These are phyloP conservation scores for Eptatretus atami DNA, from an alignment of 2,797 vertebrate species.

Conservation along the genomic window DNA sequence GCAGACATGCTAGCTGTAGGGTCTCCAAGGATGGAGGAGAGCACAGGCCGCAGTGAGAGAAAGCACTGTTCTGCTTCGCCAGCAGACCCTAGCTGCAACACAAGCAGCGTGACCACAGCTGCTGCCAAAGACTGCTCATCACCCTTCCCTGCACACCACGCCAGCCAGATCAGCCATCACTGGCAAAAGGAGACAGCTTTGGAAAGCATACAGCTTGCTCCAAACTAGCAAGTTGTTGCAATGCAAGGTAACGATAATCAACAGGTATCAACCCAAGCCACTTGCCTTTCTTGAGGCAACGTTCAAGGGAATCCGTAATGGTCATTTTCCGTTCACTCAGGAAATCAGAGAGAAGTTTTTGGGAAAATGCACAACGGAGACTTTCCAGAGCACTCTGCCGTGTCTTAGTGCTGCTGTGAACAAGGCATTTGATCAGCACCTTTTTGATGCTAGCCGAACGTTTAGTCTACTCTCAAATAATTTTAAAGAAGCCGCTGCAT, in stretches of 20 bases:
- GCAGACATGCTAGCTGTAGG: conserved; percentile 23
- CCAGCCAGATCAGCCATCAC: too few relatives aligned
- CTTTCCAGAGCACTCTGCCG: conserved; percentile 38
- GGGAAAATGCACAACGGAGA: conserved; percentile 35
- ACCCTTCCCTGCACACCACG: conserved; percentile 23
- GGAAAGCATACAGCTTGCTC: too few relatives aligned
- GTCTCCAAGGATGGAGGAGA: conserved; percentile 35
- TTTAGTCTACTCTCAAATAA: too few relatives aligned
- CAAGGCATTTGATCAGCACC: too few relatives aligned
- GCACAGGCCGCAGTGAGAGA: conserved; percentile 29
- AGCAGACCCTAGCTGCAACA: conserved; percentile 51
- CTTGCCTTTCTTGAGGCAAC: conserved; percentile 32
- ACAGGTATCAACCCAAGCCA: background rate
- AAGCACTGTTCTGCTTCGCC: conserved; percentile 46
- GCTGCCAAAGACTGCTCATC: conserved; percentile 58
- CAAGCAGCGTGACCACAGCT: conserved; percentile 35
- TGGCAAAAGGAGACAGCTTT: too few relatives aligned
- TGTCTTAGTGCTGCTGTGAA: conserved; percentile 20
- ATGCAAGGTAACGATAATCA: too few relatives aligned
- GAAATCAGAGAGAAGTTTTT: conserved; percentile 33
- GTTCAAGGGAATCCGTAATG: conserved; percentile 42
- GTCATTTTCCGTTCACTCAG: conserved; percentile 39
- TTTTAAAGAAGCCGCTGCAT: background rate
- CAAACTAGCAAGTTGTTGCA: too few relatives aligned
- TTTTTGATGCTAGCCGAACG: too few relatives aligned